phyloP scores from a whole-genome alignment of 1,140 invertebrate genomes.

The Drosophila nigromelanica region DNA sequence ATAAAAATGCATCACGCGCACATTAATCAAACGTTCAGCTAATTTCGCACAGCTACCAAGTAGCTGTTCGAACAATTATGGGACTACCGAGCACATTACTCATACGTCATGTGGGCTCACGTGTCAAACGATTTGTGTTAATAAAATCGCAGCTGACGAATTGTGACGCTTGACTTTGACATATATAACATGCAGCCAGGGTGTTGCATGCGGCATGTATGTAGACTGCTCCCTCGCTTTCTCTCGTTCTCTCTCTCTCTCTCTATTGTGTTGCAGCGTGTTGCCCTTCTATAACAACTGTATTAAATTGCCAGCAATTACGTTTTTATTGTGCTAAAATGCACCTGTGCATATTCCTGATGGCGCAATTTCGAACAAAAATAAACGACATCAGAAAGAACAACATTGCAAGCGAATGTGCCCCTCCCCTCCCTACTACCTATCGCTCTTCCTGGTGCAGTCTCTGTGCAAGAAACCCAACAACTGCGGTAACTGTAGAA shows the following conservation, averaged over 20 bases:
- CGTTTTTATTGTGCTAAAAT: slow-evolving; percentile 83
- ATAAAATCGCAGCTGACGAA: slow-evolving; percentile 56
- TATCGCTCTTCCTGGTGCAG: slow-evolving; percentile 5
- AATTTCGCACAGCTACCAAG: slow-evolving; percentile 54
- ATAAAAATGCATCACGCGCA: slow-evolving; percentile 58
- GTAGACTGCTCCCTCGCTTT: background rate
- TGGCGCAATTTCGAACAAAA: slow-evolving; percentile 82
- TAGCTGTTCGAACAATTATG: slow-evolving; percentile 33
- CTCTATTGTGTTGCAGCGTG: background rate
- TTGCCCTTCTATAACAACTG: slow-evolving; percentile 53
- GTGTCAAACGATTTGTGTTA: slow-evolving; percentile 54
- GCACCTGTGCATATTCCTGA: slow-evolving; percentile 82
- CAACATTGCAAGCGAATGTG: slow-evolving; percentile 62
- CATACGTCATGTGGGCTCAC: slow-evolving; percentile 59
- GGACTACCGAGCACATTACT: slow-evolving; percentile 49
- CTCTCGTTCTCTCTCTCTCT: background rate
- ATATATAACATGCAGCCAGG: slow-evolving; percentile 15
- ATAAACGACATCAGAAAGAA: slow-evolving; percentile 82
- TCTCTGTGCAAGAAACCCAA: slow-evolving; percentile 65
- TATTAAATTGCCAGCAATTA: slow-evolving; percentile 81
- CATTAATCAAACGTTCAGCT: slow-evolving; percentile 75
- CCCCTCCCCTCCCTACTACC: background rate
- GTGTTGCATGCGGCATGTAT: background rate
- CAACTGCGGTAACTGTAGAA: slow-evolving; percentile 75
- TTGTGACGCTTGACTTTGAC: slow-evolving; percentile 45